Evolutionary conservation across 2,797 vertebrate genomes (phyloP).

Genomic region (Setipinna tenuifilis): DNA sequence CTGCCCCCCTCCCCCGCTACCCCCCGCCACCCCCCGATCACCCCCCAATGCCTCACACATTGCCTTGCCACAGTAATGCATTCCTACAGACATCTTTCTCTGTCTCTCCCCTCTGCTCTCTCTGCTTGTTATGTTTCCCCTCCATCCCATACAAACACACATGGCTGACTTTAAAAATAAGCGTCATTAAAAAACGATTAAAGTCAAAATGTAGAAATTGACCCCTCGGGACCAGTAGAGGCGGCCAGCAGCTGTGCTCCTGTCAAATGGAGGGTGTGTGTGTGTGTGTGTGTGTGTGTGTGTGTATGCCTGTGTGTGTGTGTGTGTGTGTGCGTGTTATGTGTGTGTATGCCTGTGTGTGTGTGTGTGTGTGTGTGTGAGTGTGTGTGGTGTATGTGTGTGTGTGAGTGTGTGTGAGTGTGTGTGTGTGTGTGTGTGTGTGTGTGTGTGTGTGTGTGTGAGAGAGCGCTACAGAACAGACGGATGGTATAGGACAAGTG

Average conservation of each 20-base stretch:
- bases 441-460: neutral
- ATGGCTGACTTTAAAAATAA: constrained; percentile 2
- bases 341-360: too few species aligned
- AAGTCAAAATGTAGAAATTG: neutral
- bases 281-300: too few species aligned
- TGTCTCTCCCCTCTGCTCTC: too few species aligned
- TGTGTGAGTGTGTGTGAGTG: too few species aligned
- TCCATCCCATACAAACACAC: neutral
- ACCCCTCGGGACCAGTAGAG: neutral
- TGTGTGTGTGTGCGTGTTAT: too few species aligned
- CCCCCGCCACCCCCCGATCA: neutral
- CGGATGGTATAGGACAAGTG: neutral
- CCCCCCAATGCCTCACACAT: too few species aligned
- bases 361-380: too few species aligned
- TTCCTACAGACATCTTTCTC: too few species aligned
- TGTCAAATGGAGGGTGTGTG: neutral
- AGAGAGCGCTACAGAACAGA: neutral
- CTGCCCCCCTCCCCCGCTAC: neutral
- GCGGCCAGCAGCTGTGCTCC: neutral
- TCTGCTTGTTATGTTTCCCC: neutral
- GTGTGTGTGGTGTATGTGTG: too few species aligned
- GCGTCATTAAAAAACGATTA: constrained; percentile 7
- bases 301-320: too few species aligned
- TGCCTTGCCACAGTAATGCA: too few species aligned
- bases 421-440: too few species aligned